Base-by-base conservation (phyloP, 2,888 invertebrate species). In the Tenthredo scrophulariae region DNA sequence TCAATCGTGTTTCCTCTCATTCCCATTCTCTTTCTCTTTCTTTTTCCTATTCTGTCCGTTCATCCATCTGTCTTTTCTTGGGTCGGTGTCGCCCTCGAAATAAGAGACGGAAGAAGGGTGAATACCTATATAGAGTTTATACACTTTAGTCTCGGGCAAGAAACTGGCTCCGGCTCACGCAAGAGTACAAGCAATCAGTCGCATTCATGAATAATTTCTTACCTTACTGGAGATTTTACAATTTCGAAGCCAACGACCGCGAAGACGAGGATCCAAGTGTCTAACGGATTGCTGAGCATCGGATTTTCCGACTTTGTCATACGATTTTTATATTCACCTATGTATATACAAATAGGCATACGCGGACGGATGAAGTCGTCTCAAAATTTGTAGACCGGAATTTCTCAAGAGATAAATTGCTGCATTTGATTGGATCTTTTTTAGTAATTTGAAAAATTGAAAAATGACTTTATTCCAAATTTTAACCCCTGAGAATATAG, bases 131-230 rank as follows among this genome's bases (percentile, higher is more conserved):
- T 22, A 43, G 70, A 22, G 72, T 74, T 40, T 74, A 74, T 74
- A 40, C 22, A 74, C 77, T 50, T 54, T 54, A 40, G 15, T 29
- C 29, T 33, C 50, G 50, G 29, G 77, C 50, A 50, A 77, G 77
- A 74, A 43, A 2, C 74, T 74, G 33, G 33, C 67, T 67, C 74
- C 74, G 77, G 9, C 50, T 50, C 50, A 77, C 77, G 77, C 77
- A 54, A 77, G 77, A 77, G 77, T 77, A 77, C 77, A 77, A 50
- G 77, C 77, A 77, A 77, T 77, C 77, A 77, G 77, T 77, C 77
- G 77, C 54, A 77, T 77, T 77, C 77, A 77, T 77, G 77, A 54
- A 77, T 54, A 77, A 77, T 77, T 77, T 77, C 54, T 77, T 77
- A 74, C 50, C 77, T 77, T 54, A 9, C 77, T 29, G 15, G 54